phyloP scores from a whole-genome alignment of 2,113 vertebrate genomes.

The Erythrocercus mccallii region DNA sequence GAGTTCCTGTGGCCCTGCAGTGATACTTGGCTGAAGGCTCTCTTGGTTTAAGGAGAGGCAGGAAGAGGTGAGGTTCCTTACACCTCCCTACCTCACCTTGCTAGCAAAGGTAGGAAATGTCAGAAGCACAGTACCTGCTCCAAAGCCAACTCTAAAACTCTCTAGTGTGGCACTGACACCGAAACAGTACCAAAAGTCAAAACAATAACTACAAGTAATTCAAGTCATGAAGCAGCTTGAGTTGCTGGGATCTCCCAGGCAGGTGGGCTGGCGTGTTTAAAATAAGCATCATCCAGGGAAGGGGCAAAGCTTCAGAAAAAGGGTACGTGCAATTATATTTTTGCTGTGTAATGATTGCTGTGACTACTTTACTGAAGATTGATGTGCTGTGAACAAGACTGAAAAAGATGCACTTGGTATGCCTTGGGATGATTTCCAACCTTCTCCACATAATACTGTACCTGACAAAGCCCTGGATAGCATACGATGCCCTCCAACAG shows the following conservation, averaged over 20 bases:
- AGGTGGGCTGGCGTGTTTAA: conserved; percentile 26
- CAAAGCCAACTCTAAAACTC: not conserved
- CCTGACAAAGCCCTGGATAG: not conserved
- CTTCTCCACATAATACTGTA: not conserved
- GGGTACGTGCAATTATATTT: not conserved
- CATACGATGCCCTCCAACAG: not conserved
- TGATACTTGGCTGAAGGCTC: not conserved
- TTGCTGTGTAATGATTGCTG: not conserved
- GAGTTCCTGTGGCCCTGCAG: not conserved
- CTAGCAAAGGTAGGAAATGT: not conserved
- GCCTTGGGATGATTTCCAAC: not conserved
- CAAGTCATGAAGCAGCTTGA: conserved; percentile 20
- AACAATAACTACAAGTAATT: conserved; percentile 9
- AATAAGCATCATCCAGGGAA: not conserved
- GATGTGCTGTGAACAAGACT: not conserved
- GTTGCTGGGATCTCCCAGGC: conserved; percentile 26
- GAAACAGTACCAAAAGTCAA: conserved; percentile 1
- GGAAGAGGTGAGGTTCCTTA: not conserved
- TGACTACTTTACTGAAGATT: not conserved
- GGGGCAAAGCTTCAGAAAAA: not conserved
- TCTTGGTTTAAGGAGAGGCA: not conserved
- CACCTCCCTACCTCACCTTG: not conserved
- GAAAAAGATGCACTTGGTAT: not conserved
- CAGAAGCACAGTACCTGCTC: not conserved
- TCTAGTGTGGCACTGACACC: not conserved